Conservation (phyloP, 23 tunicate species). For the Ciona savignyi region DNA sequence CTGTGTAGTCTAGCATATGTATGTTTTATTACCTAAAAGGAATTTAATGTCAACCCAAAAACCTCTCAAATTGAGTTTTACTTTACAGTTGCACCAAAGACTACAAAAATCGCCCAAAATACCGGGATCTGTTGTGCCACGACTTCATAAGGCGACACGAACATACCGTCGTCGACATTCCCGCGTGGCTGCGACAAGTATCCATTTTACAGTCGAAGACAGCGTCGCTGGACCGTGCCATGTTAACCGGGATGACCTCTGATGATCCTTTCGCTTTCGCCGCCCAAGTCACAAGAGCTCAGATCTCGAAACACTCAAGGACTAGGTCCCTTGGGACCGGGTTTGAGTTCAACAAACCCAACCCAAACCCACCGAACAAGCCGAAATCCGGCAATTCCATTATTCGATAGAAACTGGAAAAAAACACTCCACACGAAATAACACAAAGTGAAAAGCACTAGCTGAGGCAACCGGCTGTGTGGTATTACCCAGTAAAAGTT, state of each 20-base stretch:
- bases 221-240: neutral
- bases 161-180: conserved; percentile 34
- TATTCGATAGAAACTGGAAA: no score
- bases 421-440: no score
- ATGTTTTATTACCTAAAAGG: no score
- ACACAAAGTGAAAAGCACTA: no score
- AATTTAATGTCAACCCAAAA: neutral
- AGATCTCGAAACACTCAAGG: conserved; percentile 35
- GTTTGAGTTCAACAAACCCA: no score
- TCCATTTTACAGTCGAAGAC: conserved; percentile 6
- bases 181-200: conserved; percentile 44
- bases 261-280: conserved; percentile 58
- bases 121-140: conserved; percentile 62
- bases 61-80: neutral
- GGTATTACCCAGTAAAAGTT: no score
- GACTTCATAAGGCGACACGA: conserved; percentile 54
- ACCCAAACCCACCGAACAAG: no score
- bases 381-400: no score
- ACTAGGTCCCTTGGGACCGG: conserved; percentile 40
- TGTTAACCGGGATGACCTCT: neutral
- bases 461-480: no score
- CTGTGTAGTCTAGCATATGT: no score
- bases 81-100: conserved; percentile 76
- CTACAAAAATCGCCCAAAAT: conserved; percentile 74
- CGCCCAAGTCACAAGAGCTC: conserved; percentile 30